phyloP scores from a whole-genome alignment of 1,140 invertebrate species.

The Lethrus apterus region DNA sequence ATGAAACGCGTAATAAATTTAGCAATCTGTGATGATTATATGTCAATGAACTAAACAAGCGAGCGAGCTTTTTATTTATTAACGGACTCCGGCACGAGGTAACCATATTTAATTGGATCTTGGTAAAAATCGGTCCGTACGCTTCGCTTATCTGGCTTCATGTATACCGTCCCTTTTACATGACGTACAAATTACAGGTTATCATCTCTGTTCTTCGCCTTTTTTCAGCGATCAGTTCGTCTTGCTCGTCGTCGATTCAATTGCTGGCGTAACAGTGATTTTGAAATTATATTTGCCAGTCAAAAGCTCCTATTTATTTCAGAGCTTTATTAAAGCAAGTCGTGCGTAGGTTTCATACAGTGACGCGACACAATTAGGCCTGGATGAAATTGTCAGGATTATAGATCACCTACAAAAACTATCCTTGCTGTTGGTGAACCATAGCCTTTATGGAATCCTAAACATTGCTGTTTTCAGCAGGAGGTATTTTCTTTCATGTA shows the following conservation, averaged over 20 bases:
- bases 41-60: slow-evolving; percentile 16
- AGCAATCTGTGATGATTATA: slow-evolving; percentile 12
- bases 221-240: slow-evolving; percentile 1
- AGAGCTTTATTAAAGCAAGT: background rate
- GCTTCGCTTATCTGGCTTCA: slow-evolving; percentile 20
- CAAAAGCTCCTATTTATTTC: background rate
- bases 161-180: slow-evolving; percentile 12
- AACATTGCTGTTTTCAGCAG: too few relatives aligned
- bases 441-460: too few relatives aligned
- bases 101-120: slow-evolving; percentile 27
- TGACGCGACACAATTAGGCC: background rate
- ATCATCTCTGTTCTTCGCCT: slow-evolving; percentile 13
- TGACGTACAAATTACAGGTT: slow-evolving; percentile 12
- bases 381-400: background rate
- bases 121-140: slow-evolving; percentile 23
- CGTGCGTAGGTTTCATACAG: background rate
- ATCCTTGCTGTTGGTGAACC: too few relatives aligned
- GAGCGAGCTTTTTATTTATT: slow-evolving; percentile 24
- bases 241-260: background rate
- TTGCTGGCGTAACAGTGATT: background rate
- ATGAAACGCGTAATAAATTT: slow-evolving; percentile 14
- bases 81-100: slow-evolving; percentile 18
- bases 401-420: too few relatives aligned
- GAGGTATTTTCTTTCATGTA: too few relatives aligned
- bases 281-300: slow-evolving; percentile 1